Evolutionary conservation across 2,888 invertebrate species (phyloP).

Genomic region (Rhorus exstirpatorius): DNA sequence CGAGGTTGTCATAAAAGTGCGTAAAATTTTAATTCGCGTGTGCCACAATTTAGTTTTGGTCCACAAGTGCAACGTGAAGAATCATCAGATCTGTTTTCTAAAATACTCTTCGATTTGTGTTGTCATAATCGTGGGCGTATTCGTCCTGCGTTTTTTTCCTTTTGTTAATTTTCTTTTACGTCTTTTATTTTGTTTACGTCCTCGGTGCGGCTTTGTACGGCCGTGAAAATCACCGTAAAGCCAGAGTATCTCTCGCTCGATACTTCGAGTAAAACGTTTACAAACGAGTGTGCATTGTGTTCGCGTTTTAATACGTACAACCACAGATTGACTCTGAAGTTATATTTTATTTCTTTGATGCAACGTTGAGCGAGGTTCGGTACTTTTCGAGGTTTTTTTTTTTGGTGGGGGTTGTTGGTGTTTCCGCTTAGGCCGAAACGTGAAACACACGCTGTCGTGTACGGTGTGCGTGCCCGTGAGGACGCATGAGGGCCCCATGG

Average conservation of each 20-base stretch:
- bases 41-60: conserved; percentile 8
- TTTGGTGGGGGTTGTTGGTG: neutral
- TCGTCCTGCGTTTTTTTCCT: neutral
- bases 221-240: neutral
- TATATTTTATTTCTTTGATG: neutral
- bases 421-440: conserved; percentile 46
- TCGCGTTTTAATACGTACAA: too few relatives aligned
- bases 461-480: conserved; percentile 77
- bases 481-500: conserved; percentile 88
- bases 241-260: too few relatives aligned
- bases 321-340: conserved; percentile 20
- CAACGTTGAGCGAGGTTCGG: neutral
- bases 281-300: conserved; percentile 21
- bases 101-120: neutral
- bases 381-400: conserved; percentile 23
- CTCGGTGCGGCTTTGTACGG: conserved; percentile 2
- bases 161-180: neutral
- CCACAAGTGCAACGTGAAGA: conserved; percentile 12
- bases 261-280: neutral
- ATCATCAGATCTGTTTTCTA: neutral
- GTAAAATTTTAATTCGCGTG: conserved; percentile 16
- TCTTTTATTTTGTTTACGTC: too few relatives aligned
- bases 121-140: neutral
- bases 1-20: conserved; percentile 24
- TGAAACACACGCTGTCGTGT: conserved; percentile 72